Conservation (phyloP, 64 coral and sea anemone species). For the Platygyra sinensis region DNA sequence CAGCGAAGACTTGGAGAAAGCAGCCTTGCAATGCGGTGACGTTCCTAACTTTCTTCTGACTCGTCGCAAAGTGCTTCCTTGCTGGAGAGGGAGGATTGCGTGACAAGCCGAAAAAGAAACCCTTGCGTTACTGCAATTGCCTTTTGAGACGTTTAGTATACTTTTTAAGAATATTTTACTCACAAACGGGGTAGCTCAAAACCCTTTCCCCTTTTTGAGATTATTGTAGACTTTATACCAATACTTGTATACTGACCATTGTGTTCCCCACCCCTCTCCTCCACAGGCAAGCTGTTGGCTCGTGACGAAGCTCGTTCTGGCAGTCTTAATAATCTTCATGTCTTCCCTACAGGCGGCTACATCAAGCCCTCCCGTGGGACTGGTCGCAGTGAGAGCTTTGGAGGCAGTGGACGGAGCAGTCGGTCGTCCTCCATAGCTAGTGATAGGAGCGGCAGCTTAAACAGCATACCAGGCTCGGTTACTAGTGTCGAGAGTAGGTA, state of each 20-base stretch:
- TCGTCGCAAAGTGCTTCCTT: too few species aligned
- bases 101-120: too few species aligned
- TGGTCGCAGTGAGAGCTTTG: slow-evolving; percentile 64
- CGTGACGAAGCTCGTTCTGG: slow-evolving; percentile 60
- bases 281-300: slow-evolving; percentile 55
- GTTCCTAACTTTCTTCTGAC: too few species aligned
- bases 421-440: slow-evolving; percentile 88
- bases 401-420: slow-evolving; percentile 86
- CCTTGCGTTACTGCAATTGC: not conserved
- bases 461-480: slow-evolving; percentile 91
- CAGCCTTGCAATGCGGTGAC: too few species aligned
- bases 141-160: too few species aligned
- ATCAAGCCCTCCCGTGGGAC: slow-evolving; percentile 70
- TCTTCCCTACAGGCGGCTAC: slow-evolving; percentile 88
- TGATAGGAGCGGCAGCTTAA: slow-evolving; percentile 94
- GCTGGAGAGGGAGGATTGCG: too few species aligned
- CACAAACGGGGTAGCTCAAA: too few species aligned
- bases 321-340: slow-evolving; percentile 97
- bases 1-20: too few species aligned
- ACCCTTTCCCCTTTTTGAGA: too few species aligned
- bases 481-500: slow-evolving; percentile 93
- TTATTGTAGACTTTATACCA: too few species aligned
- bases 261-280: not conserved
- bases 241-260: not conserved
- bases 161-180: too few species aligned